Base-by-base conservation (phyloP, 2,113 vertebrate species). In the Cygnus buccinator region DNA sequence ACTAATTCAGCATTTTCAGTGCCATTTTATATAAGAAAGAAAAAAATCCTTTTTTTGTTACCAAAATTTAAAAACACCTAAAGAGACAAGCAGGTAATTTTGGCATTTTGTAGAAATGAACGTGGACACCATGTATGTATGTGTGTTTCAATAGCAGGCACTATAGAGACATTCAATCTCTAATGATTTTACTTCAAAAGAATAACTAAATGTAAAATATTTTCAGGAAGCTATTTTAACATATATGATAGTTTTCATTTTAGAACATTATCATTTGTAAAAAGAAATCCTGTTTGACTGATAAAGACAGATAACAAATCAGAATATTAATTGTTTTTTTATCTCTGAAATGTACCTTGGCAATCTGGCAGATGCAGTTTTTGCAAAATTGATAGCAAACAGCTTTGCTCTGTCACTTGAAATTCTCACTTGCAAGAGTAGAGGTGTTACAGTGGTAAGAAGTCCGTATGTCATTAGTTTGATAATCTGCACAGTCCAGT, bases 321-420 rank as follows among this genome's bases (percentile, higher is more conserved):
- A 91, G 89, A 98, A 97, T 97, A 97, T 97, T 97, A 98, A 98
- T 97, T 2, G 4, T 90, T 95, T 97, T 97, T 89, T 80, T 13
- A 79, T 95, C 86, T 95, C 84, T 96, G 80, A 97, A 97, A 95
- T 96, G 85, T 87, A 97, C 97, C 82, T 96, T 94, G 84, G 91
- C 91, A 97, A 95, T 96, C 75, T 96, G 87, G 93, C 93, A 98
- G 96, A 94, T 97, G 96, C 29, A 10, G 10, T 92, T 96, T 98
- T 97, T 97, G 92, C 90, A 97, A 96, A 98, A 98, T 82, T 97
- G 97, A 97, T 96, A 98, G 87, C 94, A 97, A 96, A 91, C 97
- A 98, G 95, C 90, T 98, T 98, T 96, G 57, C 59, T 96, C 96
- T 97, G 96, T 97, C 97, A 96, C 87, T 98, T 52, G 28, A 82